Evolutionary conservation across 2,797 vertebrate species (phyloP).

Genomic region (Sardinella longiceps): DNA sequence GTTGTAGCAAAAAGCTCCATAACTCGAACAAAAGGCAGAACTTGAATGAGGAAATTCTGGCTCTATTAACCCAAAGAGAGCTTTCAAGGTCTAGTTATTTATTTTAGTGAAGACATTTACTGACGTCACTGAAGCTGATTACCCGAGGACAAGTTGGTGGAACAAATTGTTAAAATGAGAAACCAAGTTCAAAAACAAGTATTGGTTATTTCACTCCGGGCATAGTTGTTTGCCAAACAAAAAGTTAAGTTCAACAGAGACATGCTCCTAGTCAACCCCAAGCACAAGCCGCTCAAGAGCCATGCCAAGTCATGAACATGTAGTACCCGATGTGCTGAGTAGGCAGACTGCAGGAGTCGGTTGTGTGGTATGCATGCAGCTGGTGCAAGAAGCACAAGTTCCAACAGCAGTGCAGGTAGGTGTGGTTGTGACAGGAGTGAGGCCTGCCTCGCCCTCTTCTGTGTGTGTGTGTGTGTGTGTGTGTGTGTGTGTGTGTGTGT

Average conservation of each 20-base stretch:
- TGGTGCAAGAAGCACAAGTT: constrained; percentile 14
- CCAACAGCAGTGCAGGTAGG: neutral
- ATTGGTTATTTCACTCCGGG: neutral
- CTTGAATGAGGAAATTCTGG: neutral
- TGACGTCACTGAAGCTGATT: neutral
- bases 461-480: no score
- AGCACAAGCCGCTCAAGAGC: neutral
- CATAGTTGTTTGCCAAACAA: neutral
- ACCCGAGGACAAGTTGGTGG: neutral
- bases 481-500: no score
- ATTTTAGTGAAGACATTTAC: neutral
- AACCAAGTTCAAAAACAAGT: neutral
- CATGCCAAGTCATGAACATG: neutral
- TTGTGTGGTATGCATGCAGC: neutral
- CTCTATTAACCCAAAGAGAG: neutral
- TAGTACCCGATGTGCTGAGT: neutral
- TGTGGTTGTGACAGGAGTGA: neutral
- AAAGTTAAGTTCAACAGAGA: neutral
- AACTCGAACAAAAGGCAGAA: neutral
- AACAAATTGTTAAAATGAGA: neutral
- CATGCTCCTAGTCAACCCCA: neutral
- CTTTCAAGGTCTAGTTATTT: neutral
- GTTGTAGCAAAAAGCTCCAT: no score
- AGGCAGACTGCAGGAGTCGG: neutral
- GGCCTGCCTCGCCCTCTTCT: no score